Base-by-base conservation (phyloP, 2,797 vertebrate species). In the Holocentrus rufus region DNA sequence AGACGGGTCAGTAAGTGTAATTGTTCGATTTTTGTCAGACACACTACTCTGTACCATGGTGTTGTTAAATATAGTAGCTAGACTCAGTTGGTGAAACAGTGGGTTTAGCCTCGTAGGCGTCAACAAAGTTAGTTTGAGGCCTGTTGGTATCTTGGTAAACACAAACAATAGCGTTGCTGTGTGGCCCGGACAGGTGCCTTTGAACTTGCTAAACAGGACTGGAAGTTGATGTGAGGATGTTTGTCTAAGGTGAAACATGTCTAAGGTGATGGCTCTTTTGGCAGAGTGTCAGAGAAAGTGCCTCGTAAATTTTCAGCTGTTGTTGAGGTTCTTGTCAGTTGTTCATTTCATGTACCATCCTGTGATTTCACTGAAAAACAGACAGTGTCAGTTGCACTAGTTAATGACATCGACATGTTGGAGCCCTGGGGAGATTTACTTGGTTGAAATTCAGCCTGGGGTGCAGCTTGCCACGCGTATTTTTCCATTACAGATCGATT, bases 101-200 rank as follows among this genome's bases (percentile, higher is more conserved):
- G 53, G 53, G 53, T 27, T 11, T 55, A 17, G 53, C 15, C 25
- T 15, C 17, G 5, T 15, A 15, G 13, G 27, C 17, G 23, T 55
- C 7, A 60, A 69, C 34, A 55, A 52, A 64, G 23, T 34, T 49
- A 47, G 55, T 39, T 4, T 22, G 63, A 74, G 83, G 79, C 86
- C 86, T 90, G 87, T 88, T 87, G 84, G 47, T 70, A 1, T 42
- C 59, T 55, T 62, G 86, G 52, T 77, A 46, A 72, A 74, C 44
- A 49, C 79, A 81, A 72, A 93, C 83, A 77, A 82, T 86, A 84
- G 88, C 86, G 81, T 83, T 90, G 87, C 90, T 94, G 90, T 77
- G 83, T 72, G 79, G 74, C 86, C 65, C 71, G 65, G 91, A 82
- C 81, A 91, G 88, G 81, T 91, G 88, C 82, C 88, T n/a, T 81